A percentile compares a stretch with the other conserved stretches of the same genome.
Evolutionary conservation across 2,113 vertebrate genomes (phyloP).

Genomic region (Psittacara wagleri): DNA sequence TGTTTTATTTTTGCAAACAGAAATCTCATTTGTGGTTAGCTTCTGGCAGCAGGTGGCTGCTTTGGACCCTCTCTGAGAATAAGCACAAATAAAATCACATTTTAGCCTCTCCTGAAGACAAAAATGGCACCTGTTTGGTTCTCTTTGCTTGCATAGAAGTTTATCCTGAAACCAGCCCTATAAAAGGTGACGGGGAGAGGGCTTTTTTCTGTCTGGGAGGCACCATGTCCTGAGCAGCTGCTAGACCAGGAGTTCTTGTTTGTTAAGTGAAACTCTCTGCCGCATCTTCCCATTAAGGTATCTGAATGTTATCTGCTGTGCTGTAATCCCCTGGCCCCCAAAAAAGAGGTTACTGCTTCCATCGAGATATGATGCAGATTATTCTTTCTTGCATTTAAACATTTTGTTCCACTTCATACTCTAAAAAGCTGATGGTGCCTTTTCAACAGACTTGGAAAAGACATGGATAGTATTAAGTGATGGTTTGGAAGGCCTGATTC

Average conservation of each 20-base stretch:
- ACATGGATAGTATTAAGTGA: accelerated
- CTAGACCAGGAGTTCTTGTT: neutral
- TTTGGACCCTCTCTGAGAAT: neutral
- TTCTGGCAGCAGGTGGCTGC: slow-evolving; percentile 13
- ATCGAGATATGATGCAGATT: neutral
- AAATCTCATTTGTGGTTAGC: neutral
- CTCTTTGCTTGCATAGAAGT: neutral
- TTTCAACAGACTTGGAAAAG: neutral
- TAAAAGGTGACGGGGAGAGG: neutral
- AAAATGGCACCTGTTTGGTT: accelerated
- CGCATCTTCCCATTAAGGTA: neutral
- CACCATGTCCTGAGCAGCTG: neutral
- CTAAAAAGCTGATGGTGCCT: neutral
- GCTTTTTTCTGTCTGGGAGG: neutral
- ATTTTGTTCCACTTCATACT: neutral
- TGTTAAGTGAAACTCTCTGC: neutral
- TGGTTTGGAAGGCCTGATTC: neutral
- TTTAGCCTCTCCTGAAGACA: neutral
- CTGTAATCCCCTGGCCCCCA: accelerated
- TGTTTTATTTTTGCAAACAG: neutral
- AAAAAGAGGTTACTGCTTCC: accelerated
- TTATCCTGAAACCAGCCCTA: neutral
- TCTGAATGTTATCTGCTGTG: accelerated
- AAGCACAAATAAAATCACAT: neutral
- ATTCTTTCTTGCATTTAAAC: neutral